Evolutionary conservation across 2,888 invertebrate genomes (phyloP), one percentile per base, ranked within the genome.

Genomic region (Pheosia gnoma): DNA sequence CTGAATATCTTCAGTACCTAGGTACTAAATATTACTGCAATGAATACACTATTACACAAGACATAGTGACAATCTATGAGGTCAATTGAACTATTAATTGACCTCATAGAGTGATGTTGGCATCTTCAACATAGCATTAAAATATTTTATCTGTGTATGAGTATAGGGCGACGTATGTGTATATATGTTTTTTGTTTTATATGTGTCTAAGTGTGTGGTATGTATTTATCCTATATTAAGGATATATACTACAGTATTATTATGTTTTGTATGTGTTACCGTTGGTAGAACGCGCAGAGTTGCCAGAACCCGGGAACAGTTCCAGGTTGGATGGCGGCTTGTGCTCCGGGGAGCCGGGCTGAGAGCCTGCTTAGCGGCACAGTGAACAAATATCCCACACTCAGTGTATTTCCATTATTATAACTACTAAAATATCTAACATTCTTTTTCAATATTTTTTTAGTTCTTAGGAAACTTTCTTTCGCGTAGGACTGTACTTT

Each of bases 201-300:
- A 1, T 47, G 9, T 47, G 51, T 59, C n/a, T 51, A 39, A 9
- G 25, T 7, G 51, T 49, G 9, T 53, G 60, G 62, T 36, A 45
- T 41, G 39, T 55, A n/a, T n/a, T n/a, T n/a, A n/a, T n/a, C n/a
- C n/a, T n/a, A n/a, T n/a, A n/a, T n/a, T n/a, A n/a, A n/a, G n/a
- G n/a, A n/a, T n/a, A n/a, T n/a, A n/a, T n/a, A n/a, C n/a, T n/a
- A n/a, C n/a, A n/a, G n/a, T n/a, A 45, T 60, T 57, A 66, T 58
- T 62, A 66, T 73, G 67, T 78, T 36, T 68, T 72, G 69, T 81
- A 82, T 83, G 84, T 89, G 94, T 96, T 96, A 97, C 97, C 97
- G 94, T 97, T 97, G 93, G 96, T 95, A 94, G 97, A 97, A 90
- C 95, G 95, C 87, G 95, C 95, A 85, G 94, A 92, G 91, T 94